A percentile compares a stretch with the other conserved stretches of the same genome.
phyloP scores from a whole-genome alignment of 2,888 invertebrate species.

The Eristalinus aeneus region DNA sequence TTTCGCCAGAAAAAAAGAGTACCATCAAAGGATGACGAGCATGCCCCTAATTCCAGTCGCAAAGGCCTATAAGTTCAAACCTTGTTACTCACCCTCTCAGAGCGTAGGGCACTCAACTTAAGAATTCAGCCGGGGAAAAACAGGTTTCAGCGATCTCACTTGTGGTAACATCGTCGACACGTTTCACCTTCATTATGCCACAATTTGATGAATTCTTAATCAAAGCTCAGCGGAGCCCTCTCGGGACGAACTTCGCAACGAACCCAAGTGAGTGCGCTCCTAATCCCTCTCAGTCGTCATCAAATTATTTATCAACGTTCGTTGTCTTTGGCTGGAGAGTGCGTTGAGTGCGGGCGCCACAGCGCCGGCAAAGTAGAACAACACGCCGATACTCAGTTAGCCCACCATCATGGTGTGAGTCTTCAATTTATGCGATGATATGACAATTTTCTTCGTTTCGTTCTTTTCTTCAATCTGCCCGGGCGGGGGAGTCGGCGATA shows the following conservation, averaged over 20 bases:
- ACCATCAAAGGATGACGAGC: too few relatives aligned
- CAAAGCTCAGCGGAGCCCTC: not conserved
- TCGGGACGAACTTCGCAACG: not conserved
- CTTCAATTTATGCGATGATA: slow-evolving; percentile 32
- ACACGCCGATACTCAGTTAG: not conserved
- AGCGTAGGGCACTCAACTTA: not conserved
- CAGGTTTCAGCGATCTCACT: not conserved
- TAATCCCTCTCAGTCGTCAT: not conserved
- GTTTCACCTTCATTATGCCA: not conserved
- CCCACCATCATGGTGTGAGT: not conserved
- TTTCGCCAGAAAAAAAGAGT: too few relatives aligned
- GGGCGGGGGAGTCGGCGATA: not conserved
- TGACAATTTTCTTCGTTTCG: slow-evolving; percentile 2
- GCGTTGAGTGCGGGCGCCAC: not conserved
- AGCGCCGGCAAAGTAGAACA: not conserved
- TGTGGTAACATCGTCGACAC: not conserved
- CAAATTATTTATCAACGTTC: not conserved
- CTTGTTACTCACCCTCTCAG: not conserved
- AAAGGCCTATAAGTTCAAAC: not conserved
- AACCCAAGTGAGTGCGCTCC: not conserved
- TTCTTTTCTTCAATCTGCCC: not conserved
- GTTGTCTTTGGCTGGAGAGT: not conserved
- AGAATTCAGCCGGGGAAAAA: not conserved
- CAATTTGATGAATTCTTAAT: not conserved
- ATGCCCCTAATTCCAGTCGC: not conserved